Evolutionary conservation across 2,888 invertebrate species (phyloP), one percentile per base, ranked within the genome.

Genomic region (Noctua comes): DNA sequence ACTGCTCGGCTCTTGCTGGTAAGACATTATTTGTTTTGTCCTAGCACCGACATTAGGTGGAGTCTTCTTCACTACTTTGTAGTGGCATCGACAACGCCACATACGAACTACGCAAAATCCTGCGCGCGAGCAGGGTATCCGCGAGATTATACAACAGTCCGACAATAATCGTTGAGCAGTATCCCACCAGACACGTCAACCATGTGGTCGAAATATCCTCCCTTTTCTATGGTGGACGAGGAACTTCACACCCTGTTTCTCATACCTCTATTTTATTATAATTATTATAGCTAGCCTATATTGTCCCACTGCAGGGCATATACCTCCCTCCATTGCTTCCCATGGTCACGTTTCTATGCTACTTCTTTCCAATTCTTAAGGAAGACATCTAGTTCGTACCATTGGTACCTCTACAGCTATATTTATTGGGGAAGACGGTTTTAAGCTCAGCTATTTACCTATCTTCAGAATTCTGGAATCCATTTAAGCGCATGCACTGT

Each of bases 1-100:
- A 99, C 97, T 98, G 99, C 43, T 98, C 98, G 2, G 98, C 99
- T 0, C 95, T 99, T 40, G 98, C 98, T 84, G 98, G 98, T 97
- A 43, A 18, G 77, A 62, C 10, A 11, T 75, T 43, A 0, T 24
- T 21, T 40, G 1, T n/a, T 62, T 21, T 59, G 27, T 40, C 21
- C 46, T n/a, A 62, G 18, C 18, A 24, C 21, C 24, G 65, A 11
- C 24, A 65, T n/a, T 64, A 68, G 46, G 8, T 31, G 10, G 21
- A 43, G 27, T 18, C 8, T 64, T 18, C 62, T 27, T 31, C 31
- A 31, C 31, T 64, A 64, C 21, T 21, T 31, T 31, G 31, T 62
- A 0, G 31, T 62, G 62, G 31, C 10, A 10, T 10, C 2, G 31
- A 31, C 59, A 59, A 31, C 8, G 1, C n/a, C 36, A 64, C 36